phyloP scores from a whole-genome alignment of 2,888 invertebrate species.

The Hypomecis atomaria region DNA sequence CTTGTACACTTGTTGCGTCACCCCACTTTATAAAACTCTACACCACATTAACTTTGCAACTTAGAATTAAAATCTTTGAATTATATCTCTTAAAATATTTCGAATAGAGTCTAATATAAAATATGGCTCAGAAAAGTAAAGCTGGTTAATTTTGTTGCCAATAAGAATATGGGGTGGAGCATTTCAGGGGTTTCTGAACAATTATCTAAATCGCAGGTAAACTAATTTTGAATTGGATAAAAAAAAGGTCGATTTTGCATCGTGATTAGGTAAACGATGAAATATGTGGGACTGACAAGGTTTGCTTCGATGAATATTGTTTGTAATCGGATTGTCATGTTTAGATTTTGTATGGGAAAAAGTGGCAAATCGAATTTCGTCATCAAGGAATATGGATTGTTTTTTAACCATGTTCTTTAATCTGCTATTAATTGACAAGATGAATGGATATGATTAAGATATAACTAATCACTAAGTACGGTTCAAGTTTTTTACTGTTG shows the following conservation, averaged over 20 bases:
- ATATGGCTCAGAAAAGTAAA: background rate
- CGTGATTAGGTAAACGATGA: constrained; percentile 44
- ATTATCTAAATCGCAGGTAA: constrained; percentile 79
- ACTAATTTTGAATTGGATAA: constrained; percentile 66
- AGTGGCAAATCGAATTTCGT: background rate
- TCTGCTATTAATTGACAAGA: too few relatives aligned
- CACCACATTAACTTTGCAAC: constrained; percentile 38
- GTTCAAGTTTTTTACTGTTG: too few relatives aligned
- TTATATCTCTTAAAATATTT: constrained; percentile 31
- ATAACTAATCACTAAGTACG: too few relatives aligned
- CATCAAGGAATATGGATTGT: background rate
- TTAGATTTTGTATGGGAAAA: background rate
- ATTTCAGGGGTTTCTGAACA: constrained; percentile 77
- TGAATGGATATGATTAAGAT: too few relatives aligned
- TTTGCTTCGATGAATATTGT: constrained; percentile 4
- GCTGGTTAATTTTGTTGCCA: constrained; percentile 41
- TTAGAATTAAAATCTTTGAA: background rate
- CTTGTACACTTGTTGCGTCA: constrained; percentile 79
- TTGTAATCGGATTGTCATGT: constrained; percentile 8
- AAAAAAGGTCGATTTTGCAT: constrained; percentile 64
- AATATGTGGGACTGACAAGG: constrained; percentile 7
- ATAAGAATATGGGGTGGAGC: constrained; percentile 65
- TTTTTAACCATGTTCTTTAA: too few relatives aligned
- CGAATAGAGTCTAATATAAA: constrained; percentile 29
- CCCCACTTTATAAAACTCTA: constrained; percentile 58